These are phyloP conservation scores for Pithecia hirsuta DNA, from an alignment of 2,797 vertebrate genomes.

Conservation along the genomic window DNA sequence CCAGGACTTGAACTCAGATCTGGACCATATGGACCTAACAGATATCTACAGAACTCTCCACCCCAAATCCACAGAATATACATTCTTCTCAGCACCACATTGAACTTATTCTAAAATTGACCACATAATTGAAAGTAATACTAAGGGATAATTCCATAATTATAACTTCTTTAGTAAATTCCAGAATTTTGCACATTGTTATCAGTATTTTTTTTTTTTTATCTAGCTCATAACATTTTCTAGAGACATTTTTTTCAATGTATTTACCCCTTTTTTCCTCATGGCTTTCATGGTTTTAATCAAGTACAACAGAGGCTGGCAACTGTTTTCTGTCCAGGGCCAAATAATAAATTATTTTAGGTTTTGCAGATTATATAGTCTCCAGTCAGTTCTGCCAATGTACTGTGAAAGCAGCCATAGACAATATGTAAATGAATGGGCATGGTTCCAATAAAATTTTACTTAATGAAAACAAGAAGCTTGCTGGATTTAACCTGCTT, in stretches of 20 bases:
- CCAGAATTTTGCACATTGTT: not conserved
- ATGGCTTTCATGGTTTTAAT: not conserved
- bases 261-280: not conserved
- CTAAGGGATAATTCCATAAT: not conserved
- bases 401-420: not conserved
- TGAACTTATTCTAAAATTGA: no score
- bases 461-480: not conserved
- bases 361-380: not conserved
- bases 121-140: no score
- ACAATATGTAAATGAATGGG: not conserved
- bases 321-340: not conserved
- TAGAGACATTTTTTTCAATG: not conserved
- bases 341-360: not conserved
- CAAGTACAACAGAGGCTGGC: not conserved
- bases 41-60: no score
- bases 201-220: not conserved
- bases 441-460: not conserved
- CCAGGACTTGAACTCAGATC: no score
- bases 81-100: no score
- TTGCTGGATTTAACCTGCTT: not conserved
- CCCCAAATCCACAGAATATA: no score
- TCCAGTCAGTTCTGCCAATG: not conserved
- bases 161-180: not conserved
- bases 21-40: no score
- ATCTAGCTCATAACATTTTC: not conserved